Percentiles rank a stretch among this genome's conserved stretches.
Conservation (phyloP, 2,888 invertebrate species). For the Ennomos quercinarius region DNA sequence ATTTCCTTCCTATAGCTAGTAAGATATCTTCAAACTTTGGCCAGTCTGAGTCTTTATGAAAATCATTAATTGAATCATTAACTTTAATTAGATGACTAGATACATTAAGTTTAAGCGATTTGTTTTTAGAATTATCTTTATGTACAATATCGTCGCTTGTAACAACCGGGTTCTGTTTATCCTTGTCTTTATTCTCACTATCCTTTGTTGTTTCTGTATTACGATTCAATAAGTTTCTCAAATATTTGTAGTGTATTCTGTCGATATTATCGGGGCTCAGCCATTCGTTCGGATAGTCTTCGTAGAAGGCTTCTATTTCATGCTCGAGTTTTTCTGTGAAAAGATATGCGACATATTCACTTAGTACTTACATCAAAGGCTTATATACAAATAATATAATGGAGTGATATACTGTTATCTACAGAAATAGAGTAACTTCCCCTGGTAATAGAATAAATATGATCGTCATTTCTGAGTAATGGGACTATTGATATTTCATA, state of each 20-base stretch:
- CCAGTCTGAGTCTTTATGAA: conserved; percentile 52
- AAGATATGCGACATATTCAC: conserved; percentile 41
- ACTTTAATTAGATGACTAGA: conserved; percentile 19
- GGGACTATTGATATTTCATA: no score
- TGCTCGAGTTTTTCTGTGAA: conserved; percentile 72
- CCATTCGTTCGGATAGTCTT: conserved; percentile 65
- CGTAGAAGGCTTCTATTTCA: conserved; percentile 71
- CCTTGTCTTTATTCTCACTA: conserved; percentile 39
- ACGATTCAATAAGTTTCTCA: conserved; percentile 48
- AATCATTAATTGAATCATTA: conserved; percentile 22
- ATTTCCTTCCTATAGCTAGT: conserved; percentile 70
- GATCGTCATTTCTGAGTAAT: no score
- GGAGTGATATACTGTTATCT: no score
- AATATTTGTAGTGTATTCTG: conserved; percentile 55
- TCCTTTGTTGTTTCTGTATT: conserved; percentile 45
- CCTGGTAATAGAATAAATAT: no score
- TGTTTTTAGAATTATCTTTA: conserved; percentile 27
- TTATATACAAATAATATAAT: neutral
- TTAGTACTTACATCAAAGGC: neutral
- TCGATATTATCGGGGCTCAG: conserved; percentile 55
- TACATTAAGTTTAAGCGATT: conserved; percentile 19
- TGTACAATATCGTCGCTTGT: conserved; percentile 25
- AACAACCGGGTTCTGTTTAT: conserved; percentile 39
- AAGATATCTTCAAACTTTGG: conserved; percentile 78
- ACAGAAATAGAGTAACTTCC: no score